Percentiles rank a stretch among this genome's conserved stretches.
Evolutionary conservation across 2,113 vertebrate species (phyloP).

Genomic region (Poicephalus meyeri): DNA sequence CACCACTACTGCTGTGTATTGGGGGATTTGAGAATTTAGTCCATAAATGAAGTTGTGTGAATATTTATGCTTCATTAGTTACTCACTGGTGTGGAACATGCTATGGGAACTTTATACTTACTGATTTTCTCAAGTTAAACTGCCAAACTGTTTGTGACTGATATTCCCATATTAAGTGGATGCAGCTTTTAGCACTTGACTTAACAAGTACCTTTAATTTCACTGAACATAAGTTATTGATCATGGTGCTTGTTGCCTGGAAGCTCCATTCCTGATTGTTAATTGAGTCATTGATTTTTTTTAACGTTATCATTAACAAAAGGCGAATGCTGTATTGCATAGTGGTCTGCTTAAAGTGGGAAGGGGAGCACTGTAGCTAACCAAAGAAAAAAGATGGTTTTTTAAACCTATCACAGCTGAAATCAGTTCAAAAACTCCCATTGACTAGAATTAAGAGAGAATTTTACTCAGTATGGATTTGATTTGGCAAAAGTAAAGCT

Average conservation of each 20-base stretch:
- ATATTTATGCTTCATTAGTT: constrained; percentile 67
- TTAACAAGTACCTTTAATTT: constrained; percentile 82
- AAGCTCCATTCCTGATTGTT: constrained; percentile 76
- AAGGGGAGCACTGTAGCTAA: background rate
- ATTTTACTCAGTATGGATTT: background rate
- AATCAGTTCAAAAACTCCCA: background rate
- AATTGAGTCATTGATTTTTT: constrained; percentile 79
- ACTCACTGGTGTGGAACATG: constrained; percentile 57
- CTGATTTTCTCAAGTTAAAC: constrained; percentile 64
- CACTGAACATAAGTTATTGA: constrained; percentile 80
- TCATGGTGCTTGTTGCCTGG: constrained; percentile 72
- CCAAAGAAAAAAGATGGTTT: background rate
- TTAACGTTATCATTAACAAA: constrained; percentile 67
- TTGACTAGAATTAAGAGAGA: background rate
- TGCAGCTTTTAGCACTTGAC: constrained; percentile 77
- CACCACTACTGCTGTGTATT: constrained; percentile 16
- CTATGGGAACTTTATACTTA: constrained; percentile 63
- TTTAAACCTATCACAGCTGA: background rate
- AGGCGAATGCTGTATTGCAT: constrained; percentile 46
- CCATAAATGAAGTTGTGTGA: constrained; percentile 51
- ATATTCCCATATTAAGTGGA: constrained; percentile 59
- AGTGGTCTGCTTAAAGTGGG: background rate
- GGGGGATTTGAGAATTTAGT: constrained; percentile 53
- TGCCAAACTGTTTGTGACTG: constrained; percentile 48
- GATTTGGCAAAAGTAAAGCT: background rate